Conservation (phyloP, 2,113 vertebrate genomes). For the Holacanthus passer region DNA sequence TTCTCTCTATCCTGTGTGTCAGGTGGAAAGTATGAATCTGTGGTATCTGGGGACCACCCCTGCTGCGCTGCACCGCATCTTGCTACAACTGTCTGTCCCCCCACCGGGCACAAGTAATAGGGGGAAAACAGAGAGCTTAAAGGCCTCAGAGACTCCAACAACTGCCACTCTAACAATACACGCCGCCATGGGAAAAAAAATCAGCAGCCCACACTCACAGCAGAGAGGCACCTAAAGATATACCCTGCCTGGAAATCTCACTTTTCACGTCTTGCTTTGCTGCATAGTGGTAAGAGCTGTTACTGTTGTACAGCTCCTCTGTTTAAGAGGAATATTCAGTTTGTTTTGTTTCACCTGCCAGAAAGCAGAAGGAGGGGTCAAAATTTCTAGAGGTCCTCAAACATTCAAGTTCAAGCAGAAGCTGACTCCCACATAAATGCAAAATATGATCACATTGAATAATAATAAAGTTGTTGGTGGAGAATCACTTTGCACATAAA, state of each 20-base stretch:
- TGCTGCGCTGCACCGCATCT: slow-evolving; percentile 61
- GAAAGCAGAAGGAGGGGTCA: slow-evolving; percentile 16
- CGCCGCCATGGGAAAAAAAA: slow-evolving; percentile 54
- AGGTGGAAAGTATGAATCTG: slow-evolving; percentile 78
- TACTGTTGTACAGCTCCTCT: not conserved
- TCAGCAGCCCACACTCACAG: slow-evolving; percentile 33
- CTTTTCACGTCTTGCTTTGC: slow-evolving; percentile 47
- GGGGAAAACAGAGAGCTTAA: slow-evolving; percentile 69
- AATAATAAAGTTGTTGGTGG: not conserved
- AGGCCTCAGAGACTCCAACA: slow-evolving; percentile 70
- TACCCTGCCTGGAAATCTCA: slow-evolving; percentile 40
- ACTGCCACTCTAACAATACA: slow-evolving; percentile 72
- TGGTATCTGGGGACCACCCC: slow-evolving; percentile 74
- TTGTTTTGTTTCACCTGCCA: slow-evolving; percentile 35
- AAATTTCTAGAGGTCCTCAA: not conserved
- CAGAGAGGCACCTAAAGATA: slow-evolving; percentile 56
- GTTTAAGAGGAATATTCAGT: slow-evolving; percentile 29
- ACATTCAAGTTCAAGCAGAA: slow-evolving; percentile 20
- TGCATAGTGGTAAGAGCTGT: slow-evolving; percentile 18
- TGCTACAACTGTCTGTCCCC: slow-evolving; percentile 67
- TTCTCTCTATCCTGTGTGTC: slow-evolving; percentile 74
- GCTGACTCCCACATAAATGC: not conserved
- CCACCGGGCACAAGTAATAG: slow-evolving; percentile 68
- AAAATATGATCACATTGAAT: not conserved
- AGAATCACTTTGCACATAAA: not conserved